Evolutionary conservation across 2,113 vertebrate species (phyloP), one percentile per base, ranked within the genome.

Genomic region (Raja brachyura): DNA sequence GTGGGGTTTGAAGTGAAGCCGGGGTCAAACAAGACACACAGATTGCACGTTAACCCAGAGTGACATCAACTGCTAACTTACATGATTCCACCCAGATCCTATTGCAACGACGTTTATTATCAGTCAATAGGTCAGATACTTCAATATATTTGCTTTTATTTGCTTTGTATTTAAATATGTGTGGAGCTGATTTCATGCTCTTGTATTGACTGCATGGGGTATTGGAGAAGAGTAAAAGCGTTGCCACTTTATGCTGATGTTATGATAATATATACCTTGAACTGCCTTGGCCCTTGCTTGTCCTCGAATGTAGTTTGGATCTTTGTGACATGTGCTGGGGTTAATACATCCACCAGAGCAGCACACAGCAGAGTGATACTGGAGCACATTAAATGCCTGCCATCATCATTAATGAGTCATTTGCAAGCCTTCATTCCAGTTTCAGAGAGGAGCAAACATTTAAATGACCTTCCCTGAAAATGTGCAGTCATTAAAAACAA

Each of bases 381-480:
- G 13, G 28, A n/a, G 28, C 83, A 88, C 0, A 11, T 88, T 88
- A 88, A 88, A n/a, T 88, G 83, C 83, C 63, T 14, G 7, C 56
- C 83, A 63, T 88, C 83, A 66, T n/a, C 63, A 61, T 16, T n/a
- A 88, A n/a, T 13, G 59, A 88, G 59, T 88, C 83, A 88, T 66
- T 88, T 66, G 83, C 5, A 31, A n/a, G 28, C 28, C 59, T 31
- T 14, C 39, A 88, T 88, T 88, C 63, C 59, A 88, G 11, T 16
- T 63, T 5, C 25, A n/a, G 83, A 88, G 13, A 88, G 56, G 59
- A 66, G 83, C 0, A 5, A 11, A 88, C 83, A 63, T 88, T 63
- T 88, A 88, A 66, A 88, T 88, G 83, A 88, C 63, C 28, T 66
- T n/a, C 83, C n/a, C 59, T 6, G 28, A 28, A 63, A 88, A 88